Conservation (phyloP, 2,113 vertebrate genomes). For the Pluvialis apricaria region DNA sequence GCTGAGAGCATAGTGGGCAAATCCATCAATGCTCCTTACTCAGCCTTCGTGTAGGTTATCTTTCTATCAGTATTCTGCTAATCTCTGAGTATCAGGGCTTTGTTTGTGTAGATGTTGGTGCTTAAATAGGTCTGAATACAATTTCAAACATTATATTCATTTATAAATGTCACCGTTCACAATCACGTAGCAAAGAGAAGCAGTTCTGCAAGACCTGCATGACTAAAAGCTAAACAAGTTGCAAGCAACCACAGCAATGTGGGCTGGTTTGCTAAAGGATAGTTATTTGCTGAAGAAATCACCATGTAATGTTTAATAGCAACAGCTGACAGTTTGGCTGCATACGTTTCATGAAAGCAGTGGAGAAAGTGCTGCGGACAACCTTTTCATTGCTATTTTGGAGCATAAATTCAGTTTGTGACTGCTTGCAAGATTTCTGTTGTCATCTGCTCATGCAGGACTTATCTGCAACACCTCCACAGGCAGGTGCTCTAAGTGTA, state of each 20-base stretch:
- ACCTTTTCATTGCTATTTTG: not conserved
- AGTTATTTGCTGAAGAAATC: not conserved
- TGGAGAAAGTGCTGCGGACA: not conserved
- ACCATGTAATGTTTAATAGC: not conserved
- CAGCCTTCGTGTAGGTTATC: not conserved
- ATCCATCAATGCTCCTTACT: not conserved
- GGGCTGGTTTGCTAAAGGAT: not conserved
- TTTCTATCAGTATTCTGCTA: not conserved
- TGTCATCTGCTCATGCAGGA: constrained; percentile 56
- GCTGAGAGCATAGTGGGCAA: not conserved
- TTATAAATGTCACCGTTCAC: not conserved
- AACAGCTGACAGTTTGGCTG: not conserved
- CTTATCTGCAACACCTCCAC: constrained; percentile 27
- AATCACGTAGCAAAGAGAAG: not conserved
- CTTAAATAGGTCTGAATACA: not conserved
- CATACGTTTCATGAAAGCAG: not conserved
- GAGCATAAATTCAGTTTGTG: not conserved
- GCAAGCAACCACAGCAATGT: not conserved
- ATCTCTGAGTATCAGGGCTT: not conserved
- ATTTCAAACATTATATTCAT: not conserved
- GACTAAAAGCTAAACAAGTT: not conserved
- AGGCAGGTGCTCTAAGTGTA: constrained; percentile 52
- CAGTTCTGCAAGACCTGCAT: not conserved
- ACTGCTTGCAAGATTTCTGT: not conserved
- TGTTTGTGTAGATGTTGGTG: not conserved